A percentile compares a stretch with the other conserved stretches of the same genome.
These are phyloP conservation scores for Eulemur albifrons DNA, from an alignment of 2,797 vertebrate genomes.

Conservation along the genomic window DNA sequence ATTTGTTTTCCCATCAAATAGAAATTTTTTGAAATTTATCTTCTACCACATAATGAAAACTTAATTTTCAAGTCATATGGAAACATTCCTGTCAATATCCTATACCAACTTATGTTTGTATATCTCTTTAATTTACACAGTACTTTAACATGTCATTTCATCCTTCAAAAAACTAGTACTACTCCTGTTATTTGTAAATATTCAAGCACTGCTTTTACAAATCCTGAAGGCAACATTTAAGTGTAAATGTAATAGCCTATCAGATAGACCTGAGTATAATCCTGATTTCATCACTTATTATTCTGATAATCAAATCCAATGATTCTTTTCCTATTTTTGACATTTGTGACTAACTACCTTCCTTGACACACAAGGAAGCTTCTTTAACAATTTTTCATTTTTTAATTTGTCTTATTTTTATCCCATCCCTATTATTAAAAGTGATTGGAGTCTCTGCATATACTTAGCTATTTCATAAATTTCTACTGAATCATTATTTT, in stretches of 20 bases:
- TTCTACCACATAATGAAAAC: neutral
- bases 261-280: neutral
- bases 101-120: neutral
- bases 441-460: neutral
- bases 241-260: neutral
- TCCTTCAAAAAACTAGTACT: neutral
- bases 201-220: neutral
- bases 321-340: neutral
- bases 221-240: neutral
- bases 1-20: neutral
- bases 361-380: neutral
- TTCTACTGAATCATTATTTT: neutral
- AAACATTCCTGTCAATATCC: neutral
- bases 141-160: neutral
- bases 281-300: neutral
- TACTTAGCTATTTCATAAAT: neutral
- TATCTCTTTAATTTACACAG: neutral
- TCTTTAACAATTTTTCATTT: neutral
- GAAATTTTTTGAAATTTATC: neutral
- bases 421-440: neutral
- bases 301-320: neutral
- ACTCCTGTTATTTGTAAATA: neutral
- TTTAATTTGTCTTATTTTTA: neutral
- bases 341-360: neutral
- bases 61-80: neutral